Base-by-base conservation (phyloP, 2,797 vertebrate genomes). In the Neostethus bicornis region DNA sequence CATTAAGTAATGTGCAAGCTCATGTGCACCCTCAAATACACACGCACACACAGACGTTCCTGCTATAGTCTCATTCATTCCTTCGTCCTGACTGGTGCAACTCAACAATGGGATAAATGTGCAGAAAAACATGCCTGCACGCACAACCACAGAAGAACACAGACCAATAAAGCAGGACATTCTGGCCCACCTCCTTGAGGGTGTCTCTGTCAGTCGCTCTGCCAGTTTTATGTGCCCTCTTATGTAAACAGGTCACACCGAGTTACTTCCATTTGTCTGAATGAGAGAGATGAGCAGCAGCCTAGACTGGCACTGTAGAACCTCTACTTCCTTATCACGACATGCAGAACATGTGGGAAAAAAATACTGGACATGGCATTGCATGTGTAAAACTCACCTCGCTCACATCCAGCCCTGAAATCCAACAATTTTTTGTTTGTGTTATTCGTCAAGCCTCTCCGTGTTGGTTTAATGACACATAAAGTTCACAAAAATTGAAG, bases 231-330 rank as follows among this genome's bases (percentile, higher is more conserved):
- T 68, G 61, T 66, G 61, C 39, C 61, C 63, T 70, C 64, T 90
- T 83, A 80, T 46, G 66, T 92, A 87, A 89, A 76, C 73, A 76
- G 73, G 83, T 81, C 84, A 81, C 50, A 79, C 8, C 26, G 61
- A 77, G 62, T 70, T 70, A 73, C 66, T 85, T 82, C 75, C 58
- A 55, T 85, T 74, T 65, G 51, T 75, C 59, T 85, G 62, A 71
- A 78, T 75, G 41, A 70, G 39, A 75, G 70, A 69, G 48, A 60
- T 16, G 50, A 46, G 48, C 16, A 35, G 50, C 50, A 51, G 58
- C 59, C 59, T 43, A 47, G 54, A 65, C 32, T 43, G 31, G 44
- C 69, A 53, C 21, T 44, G 37, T 28, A 24, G 49, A 38, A 26
- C 42, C 38, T 56, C 45, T 66, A 4, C 28, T 6, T 53, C 42